Base-by-base conservation (phyloP, 2,797 vertebrate genomes). In the Apodemus agrarius region DNA sequence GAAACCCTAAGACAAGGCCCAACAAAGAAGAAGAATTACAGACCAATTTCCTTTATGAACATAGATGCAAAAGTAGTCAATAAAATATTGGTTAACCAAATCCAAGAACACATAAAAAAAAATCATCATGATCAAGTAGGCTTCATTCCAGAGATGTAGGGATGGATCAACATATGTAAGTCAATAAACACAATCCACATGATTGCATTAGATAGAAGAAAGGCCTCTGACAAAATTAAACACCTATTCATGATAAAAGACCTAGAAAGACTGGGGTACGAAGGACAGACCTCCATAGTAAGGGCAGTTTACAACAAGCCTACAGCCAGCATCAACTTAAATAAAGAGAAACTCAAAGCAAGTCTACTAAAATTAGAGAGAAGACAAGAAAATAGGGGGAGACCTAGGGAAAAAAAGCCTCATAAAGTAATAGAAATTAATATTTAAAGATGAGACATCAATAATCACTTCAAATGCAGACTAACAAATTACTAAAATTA, bases 391-490 rank as follows among this genome's bases (percentile, higher is more conserved):
- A 34, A 19, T 34, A 54, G 49, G 12, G 34, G 57, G 0, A 40
- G 76, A 34, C 10, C n/a, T 21, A 91, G 8, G 8, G 8, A 63
- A 69, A 3, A 91, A 91, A 83, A 92, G 14, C 40, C 67, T 37
- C 52, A 54, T 43, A 69, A 19, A 74, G 17, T 81, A 82, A n/a
- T 4, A 75, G 12, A 89, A 95, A 83, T 3, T 61, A 94, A 89
- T n/a, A 40, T 84, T 84, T 75, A 96, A 59, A 67, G 8, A 4
- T 67, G 54, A 26, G 3, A 84, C 11, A 49, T 63, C 43, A 81
- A 80, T 59, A 86, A 90, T 63, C 86, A 78, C 59, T 82, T 95
- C 86, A 90, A 63, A 74, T 83, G 5, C 57, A 74, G 59, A 75
- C 13, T 46, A 17, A 72, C 9, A 54, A 90, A 91, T 91, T 49